Evolutionary conservation across 1,140 invertebrate genomes (phyloP).

Genomic region (Philotrypesis tridentata): DNA sequence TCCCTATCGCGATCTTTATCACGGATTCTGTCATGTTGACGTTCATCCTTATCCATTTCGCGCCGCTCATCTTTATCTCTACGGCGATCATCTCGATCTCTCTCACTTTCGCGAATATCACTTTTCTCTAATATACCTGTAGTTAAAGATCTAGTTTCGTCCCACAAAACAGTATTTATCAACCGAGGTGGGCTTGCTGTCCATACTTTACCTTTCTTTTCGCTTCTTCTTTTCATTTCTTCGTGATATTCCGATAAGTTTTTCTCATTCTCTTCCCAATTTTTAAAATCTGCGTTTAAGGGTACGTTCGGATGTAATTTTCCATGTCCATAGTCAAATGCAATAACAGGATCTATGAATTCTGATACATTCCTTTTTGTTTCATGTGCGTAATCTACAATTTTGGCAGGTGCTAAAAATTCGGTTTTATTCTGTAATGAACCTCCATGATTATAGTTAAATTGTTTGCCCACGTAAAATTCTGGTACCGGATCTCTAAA

Average conservation of each 20-base stretch:
- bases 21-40: neutral
- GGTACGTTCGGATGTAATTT: constrained; percentile 64
- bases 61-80: constrained; percentile 38
- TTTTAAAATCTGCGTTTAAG: constrained; percentile 61
- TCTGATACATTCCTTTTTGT: neutral
- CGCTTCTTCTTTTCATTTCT: constrained; percentile 53
- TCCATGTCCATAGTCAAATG: constrained; percentile 69
- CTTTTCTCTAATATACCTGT: constrained; percentile 53
- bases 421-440: constrained; percentile 52
- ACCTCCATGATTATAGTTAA: constrained; percentile 71
- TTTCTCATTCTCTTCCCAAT: constrained; percentile 71
- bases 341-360: constrained; percentile 54
- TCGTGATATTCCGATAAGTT: constrained; percentile 66
- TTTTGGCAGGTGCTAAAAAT: constrained; percentile 70
- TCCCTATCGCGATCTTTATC: constrained; percentile 21
- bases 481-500: constrained; percentile 50
- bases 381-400: constrained; percentile 82
- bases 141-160: neutral
- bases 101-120: neutral
- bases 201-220: constrained; percentile 43
- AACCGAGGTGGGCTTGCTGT: constrained; percentile 3
- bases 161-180: constrained; percentile 9
- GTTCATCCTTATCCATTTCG: constrained; percentile 24
- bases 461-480: constrained; percentile 67
- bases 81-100: constrained; percentile 24